Evolutionary conservation across 1,140 invertebrate species (phyloP).

Genomic region (Forficula auricularia): DNA sequence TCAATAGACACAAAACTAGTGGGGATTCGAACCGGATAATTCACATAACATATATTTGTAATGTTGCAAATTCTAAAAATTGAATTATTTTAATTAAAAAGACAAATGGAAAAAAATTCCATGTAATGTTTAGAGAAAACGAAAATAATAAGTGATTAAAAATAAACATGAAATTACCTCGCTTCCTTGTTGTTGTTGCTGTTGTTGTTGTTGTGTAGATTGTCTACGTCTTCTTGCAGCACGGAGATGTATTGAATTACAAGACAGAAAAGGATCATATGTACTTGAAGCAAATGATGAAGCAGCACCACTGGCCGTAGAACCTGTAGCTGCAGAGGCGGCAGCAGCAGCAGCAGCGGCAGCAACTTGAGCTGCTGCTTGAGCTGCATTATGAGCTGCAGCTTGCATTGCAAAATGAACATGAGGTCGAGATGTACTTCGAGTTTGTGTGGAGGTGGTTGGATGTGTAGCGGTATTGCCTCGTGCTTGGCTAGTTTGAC

Average conservation of each 20-base stretch:
- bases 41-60: too few species aligned
- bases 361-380: too few species aligned
- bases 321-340: background rate
- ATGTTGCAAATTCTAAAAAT: too few species aligned
- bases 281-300: constrained; percentile 11
- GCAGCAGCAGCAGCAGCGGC: too few species aligned
- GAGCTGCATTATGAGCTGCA: background rate
- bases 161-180: too few species aligned
- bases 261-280: constrained; percentile 52
- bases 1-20: too few species aligned
- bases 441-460: constrained; percentile 44
- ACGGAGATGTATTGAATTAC: constrained; percentile 42
- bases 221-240: constrained; percentile 6
- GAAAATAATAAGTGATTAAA: too few species aligned
- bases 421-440: constrained; percentile 43
- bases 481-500: constrained; percentile 21
- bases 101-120: too few species aligned
- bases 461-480: constrained; percentile 43
- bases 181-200: too few species aligned
- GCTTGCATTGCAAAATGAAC: constrained; percentile 29
- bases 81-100: too few species aligned
- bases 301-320: constrained; percentile 1
- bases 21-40: too few species aligned
- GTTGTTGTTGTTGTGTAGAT: background rate
- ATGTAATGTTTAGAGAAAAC: too few species aligned